These are phyloP conservation scores for Spheniscus mendiculus DNA, from an alignment of 2,113 vertebrate genomes.

Conservation along the genomic window DNA sequence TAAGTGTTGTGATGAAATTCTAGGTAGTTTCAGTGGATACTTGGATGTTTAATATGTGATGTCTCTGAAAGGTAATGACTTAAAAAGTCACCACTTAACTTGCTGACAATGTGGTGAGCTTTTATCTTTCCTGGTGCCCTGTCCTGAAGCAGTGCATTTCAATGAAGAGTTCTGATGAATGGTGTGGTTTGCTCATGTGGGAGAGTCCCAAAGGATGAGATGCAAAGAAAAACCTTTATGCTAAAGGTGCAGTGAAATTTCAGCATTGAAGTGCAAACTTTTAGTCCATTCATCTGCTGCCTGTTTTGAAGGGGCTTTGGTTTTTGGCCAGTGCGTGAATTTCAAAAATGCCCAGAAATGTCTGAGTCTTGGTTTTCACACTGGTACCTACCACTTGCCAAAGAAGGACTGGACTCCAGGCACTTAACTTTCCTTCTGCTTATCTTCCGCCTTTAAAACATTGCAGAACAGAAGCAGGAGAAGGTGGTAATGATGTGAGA, in stretches of 20 bases:
- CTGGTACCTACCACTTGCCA: neutral
- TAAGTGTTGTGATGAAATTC: neutral
- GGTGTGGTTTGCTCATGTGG: neutral
- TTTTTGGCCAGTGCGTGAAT: neutral
- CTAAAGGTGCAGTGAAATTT: neutral
- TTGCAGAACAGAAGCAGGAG: neutral
- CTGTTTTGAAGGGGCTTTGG: neutral
- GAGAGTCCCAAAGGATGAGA: neutral
- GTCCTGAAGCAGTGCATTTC: neutral
- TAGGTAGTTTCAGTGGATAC: neutral
- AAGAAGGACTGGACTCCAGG: neutral
- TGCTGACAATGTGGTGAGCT: neutral
- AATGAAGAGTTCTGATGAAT: neutral
- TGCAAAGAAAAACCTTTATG: neutral
- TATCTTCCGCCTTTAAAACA: neutral
- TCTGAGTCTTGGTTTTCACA: neutral
- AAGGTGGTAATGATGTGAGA: neutral
- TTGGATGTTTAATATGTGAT: neutral
- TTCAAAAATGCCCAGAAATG: neutral
- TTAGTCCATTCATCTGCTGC: neutral
- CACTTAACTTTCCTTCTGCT: neutral
- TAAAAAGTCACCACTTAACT: neutral
- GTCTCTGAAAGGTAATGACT: neutral
- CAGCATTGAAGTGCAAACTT: neutral
- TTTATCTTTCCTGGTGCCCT: neutral